Conservation (phyloP, 1,140 invertebrate species). For the Telenomus remus region DNA sequence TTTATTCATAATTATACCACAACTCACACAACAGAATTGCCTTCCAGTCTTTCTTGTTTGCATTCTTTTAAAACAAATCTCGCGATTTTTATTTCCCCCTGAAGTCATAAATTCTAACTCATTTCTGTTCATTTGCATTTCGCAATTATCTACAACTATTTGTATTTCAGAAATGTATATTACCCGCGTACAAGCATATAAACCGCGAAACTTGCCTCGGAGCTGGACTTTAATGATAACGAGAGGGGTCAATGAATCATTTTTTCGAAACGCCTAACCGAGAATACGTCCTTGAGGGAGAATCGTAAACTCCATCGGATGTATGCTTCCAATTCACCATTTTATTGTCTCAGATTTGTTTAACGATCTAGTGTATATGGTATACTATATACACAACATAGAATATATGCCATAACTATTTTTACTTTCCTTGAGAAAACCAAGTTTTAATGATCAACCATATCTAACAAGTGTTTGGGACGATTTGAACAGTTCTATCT, state of each 20-base stretch:
- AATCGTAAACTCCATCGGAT: conserved; percentile 40
- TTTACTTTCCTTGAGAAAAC: conserved; percentile 20
- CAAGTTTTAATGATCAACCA: conserved; percentile 28
- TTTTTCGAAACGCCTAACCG: conserved; percentile 34
- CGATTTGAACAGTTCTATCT: background rate
- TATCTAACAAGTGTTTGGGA: conserved; percentile 19
- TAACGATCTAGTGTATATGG: conserved; percentile 17
- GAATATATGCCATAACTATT: conserved; percentile 18
- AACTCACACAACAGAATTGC: too few species aligned
- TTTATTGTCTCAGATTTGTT: conserved; percentile 45
- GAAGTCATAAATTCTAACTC: conserved; percentile 3
- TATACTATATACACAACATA: too few species aligned
- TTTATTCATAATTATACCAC: too few species aligned
- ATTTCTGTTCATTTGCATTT: conserved; percentile 5
- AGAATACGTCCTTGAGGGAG: conserved; percentile 39
- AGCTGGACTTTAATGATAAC: conserved; percentile 33
- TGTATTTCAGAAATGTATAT: conserved; percentile 22
- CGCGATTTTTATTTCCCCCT: too few species aligned
- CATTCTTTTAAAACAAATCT: too few species aligned
- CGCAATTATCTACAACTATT: conserved; percentile 14
- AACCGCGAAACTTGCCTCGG: conserved; percentile 26
- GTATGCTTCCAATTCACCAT: conserved; percentile 27
- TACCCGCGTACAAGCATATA: conserved; percentile 10
- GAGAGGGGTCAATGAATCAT: conserved; percentile 40
- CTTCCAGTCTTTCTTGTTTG: too few species aligned